Conservation (phyloP, 2,113 vertebrate genomes). For the Macquaria ambigua region DNA sequence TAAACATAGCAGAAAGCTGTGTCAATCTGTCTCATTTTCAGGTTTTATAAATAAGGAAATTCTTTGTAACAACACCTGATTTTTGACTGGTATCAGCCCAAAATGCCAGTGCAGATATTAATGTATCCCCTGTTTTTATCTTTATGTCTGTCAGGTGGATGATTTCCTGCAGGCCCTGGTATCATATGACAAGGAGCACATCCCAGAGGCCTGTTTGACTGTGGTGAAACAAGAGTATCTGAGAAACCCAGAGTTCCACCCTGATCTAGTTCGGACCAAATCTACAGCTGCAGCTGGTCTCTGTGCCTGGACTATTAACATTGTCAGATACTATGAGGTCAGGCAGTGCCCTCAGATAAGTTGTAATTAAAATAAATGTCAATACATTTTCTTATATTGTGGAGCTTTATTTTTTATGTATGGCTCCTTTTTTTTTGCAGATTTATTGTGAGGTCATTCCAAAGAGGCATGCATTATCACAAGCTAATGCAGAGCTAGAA, state of each 20-base stretch:
- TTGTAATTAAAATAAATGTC: background rate
- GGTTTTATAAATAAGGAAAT: background rate
- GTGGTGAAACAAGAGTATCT: slow-evolving; percentile 87
- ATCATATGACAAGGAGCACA: slow-evolving; percentile 89
- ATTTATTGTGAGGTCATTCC: slow-evolving; percentile 88
- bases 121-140: slow-evolving; percentile 12
- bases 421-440: slow-evolving; percentile 63
- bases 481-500: slow-evolving; percentile 86
- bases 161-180: slow-evolving; percentile 88
- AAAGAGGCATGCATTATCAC: slow-evolving; percentile 82
- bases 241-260: slow-evolving; percentile 87
- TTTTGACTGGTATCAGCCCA: background rate
- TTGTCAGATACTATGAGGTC: slow-evolving; percentile 89
- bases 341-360: slow-evolving; percentile 20
- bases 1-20: background rate
- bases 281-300: slow-evolving; percentile 90
- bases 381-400: background rate
- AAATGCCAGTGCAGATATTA: background rate
- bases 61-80: background rate
- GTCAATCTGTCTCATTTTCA: background rate
- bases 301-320: slow-evolving; percentile 90
- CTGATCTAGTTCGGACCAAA: slow-evolving; percentile 87
- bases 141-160: slow-evolving; percentile 81
- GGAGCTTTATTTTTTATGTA: background rate
- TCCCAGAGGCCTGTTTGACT: slow-evolving; percentile 88